Percentiles rank a stretch among this genome's conserved stretches.
Conservation (phyloP, 1,140 invertebrate species). For the Lasaia peninsularis region DNA sequence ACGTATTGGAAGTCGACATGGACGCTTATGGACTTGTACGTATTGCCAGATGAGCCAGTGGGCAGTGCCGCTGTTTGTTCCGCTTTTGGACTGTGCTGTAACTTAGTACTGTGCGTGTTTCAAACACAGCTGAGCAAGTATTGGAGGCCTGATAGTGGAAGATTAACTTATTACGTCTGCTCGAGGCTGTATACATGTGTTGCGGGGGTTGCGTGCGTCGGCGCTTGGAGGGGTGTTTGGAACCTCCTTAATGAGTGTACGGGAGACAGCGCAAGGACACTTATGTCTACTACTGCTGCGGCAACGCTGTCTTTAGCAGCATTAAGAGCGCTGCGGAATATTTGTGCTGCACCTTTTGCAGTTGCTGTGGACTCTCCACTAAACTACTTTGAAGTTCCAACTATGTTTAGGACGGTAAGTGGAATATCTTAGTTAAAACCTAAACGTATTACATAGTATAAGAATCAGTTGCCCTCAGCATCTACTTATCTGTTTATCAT, state of each 20-base stretch:
- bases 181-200: constrained; percentile 87
- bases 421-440: neutral
- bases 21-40: constrained; percentile 85
- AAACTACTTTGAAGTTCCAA: constrained; percentile 89
- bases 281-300: constrained; percentile 79
- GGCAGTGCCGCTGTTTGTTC: constrained; percentile 82
- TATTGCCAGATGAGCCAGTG: constrained; percentile 79
- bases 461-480: too few species aligned
- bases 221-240: constrained; percentile 91
- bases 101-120: constrained; percentile 82
- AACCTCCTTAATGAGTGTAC: constrained; percentile 84
- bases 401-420: constrained; percentile 84
- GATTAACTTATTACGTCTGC: constrained; percentile 83
- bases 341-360: constrained; percentile 88
- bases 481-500: too few species aligned
- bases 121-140: constrained; percentile 81
- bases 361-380: constrained; percentile 84
- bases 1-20: constrained; percentile 92
- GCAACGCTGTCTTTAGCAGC: constrained; percentile 81
- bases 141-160: constrained; percentile 82
- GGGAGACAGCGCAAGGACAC: constrained; percentile 78
- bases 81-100: constrained; percentile 81
- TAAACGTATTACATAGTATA: too few species aligned
- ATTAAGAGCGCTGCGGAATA: constrained; percentile 84
- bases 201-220: constrained; percentile 88